These are phyloP conservation scores for Corydoras maculifer DNA, from an alignment of 2,113 vertebrate genomes.

Conservation along the genomic window DNA sequence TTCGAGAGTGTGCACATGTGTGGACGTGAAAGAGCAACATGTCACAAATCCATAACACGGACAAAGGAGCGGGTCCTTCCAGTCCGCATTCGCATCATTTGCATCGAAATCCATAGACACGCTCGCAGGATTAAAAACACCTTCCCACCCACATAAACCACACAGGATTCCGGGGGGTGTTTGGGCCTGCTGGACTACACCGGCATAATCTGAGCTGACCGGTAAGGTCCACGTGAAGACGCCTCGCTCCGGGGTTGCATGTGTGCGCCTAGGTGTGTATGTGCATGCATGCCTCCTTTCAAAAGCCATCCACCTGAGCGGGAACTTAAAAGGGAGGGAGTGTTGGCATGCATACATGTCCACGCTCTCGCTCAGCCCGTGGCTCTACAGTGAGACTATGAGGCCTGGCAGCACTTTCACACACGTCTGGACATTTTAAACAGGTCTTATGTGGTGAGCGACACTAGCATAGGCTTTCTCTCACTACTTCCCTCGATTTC, in stretches of 20 bases:
- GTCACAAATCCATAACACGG: conserved; percentile 12
- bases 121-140: conserved; percentile 2
- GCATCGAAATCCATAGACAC: not conserved
- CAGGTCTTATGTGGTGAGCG: conserved; percentile 25
- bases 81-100: conserved; percentile 17
- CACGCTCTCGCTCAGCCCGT: conserved; percentile 5
- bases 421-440: conserved; percentile 15
- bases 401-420: conserved; percentile 28
- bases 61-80: conserved; percentile 8
- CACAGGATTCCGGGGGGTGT: conserved; percentile 33
- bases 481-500: conserved; percentile 7
- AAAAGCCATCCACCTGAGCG: conserved; percentile 42
- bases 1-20: conserved; percentile 4
- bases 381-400: conserved; percentile 32
- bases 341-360: conserved; percentile 9
- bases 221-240: conserved; percentile 24
- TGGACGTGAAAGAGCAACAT: conserved; percentile 33
- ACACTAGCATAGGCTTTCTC: conserved; percentile 34
- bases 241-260: conserved; percentile 27
- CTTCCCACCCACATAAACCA: conserved; percentile 19
- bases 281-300: conserved; percentile 17
- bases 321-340: conserved; percentile 23
- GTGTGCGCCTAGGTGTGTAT: not conserved
- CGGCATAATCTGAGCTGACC: conserved; percentile 44
- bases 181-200: conserved; percentile 31